phyloP scores from a whole-genome alignment of 1,140 invertebrate genomes.

The Lordiphosa clarofinis region DNA sequence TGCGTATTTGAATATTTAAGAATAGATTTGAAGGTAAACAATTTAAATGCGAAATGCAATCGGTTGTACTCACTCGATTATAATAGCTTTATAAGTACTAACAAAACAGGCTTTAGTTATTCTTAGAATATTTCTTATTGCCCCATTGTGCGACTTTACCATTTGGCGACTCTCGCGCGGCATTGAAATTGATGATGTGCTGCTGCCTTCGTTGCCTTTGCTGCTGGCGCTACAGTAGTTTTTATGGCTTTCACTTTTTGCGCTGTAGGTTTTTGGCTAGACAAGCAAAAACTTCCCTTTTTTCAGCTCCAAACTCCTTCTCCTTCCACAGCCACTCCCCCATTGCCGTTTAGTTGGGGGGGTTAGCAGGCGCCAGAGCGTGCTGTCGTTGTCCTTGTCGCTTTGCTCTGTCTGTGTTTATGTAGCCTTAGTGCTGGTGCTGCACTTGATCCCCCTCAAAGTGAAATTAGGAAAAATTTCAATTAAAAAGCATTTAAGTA shows the following conservation, averaged over 20 bases:
- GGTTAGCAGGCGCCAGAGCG: conserved; percentile 70
- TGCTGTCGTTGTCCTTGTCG: conserved; percentile 31
- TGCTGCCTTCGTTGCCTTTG: conserved; percentile 21
- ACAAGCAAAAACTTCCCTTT: conserved; percentile 70
- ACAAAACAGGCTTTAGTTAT: too few species aligned
- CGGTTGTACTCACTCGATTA: too few species aligned
- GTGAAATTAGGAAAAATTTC: conserved; percentile 77
- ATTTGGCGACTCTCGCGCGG: conserved; percentile 56
- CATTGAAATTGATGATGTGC: conserved; percentile 75
- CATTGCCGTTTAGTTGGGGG: conserved; percentile 4
- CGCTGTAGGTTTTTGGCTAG: conserved; percentile 59
- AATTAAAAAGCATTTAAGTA: conserved; percentile 79
- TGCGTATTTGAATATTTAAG: too few species aligned
- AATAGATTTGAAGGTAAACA: too few species aligned
- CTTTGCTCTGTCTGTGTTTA: conserved; percentile 35
- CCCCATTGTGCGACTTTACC: conserved; percentile 11
- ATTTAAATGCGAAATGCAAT: too few species aligned
- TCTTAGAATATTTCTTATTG: too few species aligned
- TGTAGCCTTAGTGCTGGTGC: conserved; percentile 55
- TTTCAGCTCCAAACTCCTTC: conserved; percentile 11
- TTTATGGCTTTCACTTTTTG: conserved; percentile 74
- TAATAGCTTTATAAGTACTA: too few species aligned
- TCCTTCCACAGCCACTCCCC: background rate
- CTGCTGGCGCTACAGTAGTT: conserved; percentile 56
- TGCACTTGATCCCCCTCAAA: conserved; percentile 73